Conservation (phyloP, 1,140 invertebrate genomes). For the Battus philenor region DNA sequence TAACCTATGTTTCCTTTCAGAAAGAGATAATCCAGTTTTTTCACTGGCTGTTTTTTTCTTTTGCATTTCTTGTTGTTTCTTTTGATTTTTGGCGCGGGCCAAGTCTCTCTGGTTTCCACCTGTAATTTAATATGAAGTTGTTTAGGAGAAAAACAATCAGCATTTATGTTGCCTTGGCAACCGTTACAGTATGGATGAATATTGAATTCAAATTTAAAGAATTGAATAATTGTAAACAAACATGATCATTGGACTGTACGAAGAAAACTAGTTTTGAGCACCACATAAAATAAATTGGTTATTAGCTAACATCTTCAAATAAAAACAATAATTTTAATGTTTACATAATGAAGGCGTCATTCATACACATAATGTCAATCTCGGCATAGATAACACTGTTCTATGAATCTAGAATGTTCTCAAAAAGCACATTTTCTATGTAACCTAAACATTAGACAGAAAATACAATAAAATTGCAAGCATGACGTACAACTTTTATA, state of each 20-base stretch:
- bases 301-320: no score
- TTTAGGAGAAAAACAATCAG: not conserved
- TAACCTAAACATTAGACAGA: no score
- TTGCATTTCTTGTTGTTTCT: constrained; percentile 83
- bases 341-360: constrained; percentile 23
- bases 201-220: not conserved
- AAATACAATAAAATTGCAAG: no score
- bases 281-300: no score
- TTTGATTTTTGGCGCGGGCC: constrained; percentile 87
- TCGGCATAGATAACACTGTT: constrained; percentile 28
- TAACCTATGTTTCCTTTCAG: constrained; percentile 88
- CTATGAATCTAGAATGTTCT: constrained; percentile 44
- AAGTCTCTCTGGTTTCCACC: constrained; percentile 92
- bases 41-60: constrained; percentile 82
- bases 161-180: not conserved
- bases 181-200: no score
- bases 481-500: no score
- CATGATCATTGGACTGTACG: no score
- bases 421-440: constrained; percentile 8
- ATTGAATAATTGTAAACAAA: not conserved
- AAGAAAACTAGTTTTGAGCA: no score
- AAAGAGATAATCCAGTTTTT: constrained; percentile 83
- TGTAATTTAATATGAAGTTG: constrained; percentile 42
- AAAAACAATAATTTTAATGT: no score
- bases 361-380: constrained; percentile 18